Evolutionary conservation across 2,113 vertebrate species (phyloP), one percentile per base, ranked within the genome.

Genomic region (Turnix velox): DNA sequence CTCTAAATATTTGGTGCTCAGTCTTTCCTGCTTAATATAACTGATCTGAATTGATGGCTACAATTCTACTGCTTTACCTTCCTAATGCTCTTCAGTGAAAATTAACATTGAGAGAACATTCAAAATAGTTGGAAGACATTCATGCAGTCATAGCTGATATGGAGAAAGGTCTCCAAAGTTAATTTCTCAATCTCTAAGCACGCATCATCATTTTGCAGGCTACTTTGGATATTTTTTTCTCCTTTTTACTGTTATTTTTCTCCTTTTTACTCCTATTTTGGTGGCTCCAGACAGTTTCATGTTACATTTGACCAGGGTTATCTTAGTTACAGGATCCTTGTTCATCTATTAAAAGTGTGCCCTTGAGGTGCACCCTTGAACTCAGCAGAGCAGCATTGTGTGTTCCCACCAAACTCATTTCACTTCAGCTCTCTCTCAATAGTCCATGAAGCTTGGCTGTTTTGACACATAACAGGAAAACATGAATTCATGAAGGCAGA

Each of bases 401-500:
- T 63, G 33, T 49, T 87, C 57, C 48, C 52, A 84, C 11, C 14
- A 3, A 84, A 59, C 27, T 67, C 40, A 52, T 33, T 48, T 74
- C 45, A 59, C 20, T 84, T 92, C 46, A 8, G 0, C 18, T 73
- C 49, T 58, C 55, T 86, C 79, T 51, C 46, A 72, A 81, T 7
- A 92, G 49, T n/a, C 49, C 7, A 7, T 73, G 74, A 91, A 62
- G 40, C 18, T 45, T 82, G 59, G 28, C 20, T 92, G 18, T 55
- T 95, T 75, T 82, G 81, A 87, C 62, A 25, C 33, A 49, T 57
- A 92, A 68, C 12, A 68, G 45, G 18, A 73, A 83, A 48, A 92
- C 49, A 52, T 17, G 91, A 87, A 91, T 91, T 90, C 37, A 58
- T 42, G 83, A 82, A 89, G 81, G 33, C 84, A 95, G 74, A 85